Evolutionary conservation across 1,140 invertebrate species (phyloP).

Genomic region (Drosophila bipectinata): DNA sequence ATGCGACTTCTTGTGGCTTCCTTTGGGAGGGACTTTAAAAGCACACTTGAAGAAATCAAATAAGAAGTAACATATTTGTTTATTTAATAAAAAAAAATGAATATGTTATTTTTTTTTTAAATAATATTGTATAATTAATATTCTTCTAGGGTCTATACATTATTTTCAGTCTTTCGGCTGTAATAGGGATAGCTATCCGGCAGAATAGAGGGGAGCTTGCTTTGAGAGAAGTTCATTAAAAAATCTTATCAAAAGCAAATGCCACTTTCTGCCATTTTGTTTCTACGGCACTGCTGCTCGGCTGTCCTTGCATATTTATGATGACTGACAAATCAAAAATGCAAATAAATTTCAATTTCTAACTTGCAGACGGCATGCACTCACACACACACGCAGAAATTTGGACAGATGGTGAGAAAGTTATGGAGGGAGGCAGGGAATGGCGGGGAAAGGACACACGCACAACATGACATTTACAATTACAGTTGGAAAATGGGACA

Average conservation of each 20-base stretch:
- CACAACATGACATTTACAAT: conserved; percentile 80
- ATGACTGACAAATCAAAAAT: conserved; percentile 76
- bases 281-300: conserved; percentile 5
- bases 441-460: conserved; percentile 15
- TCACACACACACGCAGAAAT: conserved; percentile 4
- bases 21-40: conserved; percentile 1
- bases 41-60: conserved; percentile 9
- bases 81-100: too few species aligned
- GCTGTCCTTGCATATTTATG: conserved; percentile 70
- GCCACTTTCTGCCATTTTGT: conserved; percentile 35
- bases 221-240: conserved; percentile 59
- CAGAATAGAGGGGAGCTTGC: conserved; percentile 7
- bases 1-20: conserved; percentile 63
- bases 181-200: conserved; percentile 11
- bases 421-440: background rate
- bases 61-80: background rate
- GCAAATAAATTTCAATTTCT: conserved; percentile 81
- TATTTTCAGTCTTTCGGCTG: conserved; percentile 4
- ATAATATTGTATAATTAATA: background rate
- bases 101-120: too few species aligned
- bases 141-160: background rate
- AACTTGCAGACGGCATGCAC: conserved; percentile 62
- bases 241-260: conserved; percentile 66
- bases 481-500: conserved; percentile 60
- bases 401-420: too few species aligned